These are phyloP conservation scores for Anagrus nilaparvatae DNA, from an alignment of 1,140 invertebrate species.

Conservation along the genomic window DNA sequence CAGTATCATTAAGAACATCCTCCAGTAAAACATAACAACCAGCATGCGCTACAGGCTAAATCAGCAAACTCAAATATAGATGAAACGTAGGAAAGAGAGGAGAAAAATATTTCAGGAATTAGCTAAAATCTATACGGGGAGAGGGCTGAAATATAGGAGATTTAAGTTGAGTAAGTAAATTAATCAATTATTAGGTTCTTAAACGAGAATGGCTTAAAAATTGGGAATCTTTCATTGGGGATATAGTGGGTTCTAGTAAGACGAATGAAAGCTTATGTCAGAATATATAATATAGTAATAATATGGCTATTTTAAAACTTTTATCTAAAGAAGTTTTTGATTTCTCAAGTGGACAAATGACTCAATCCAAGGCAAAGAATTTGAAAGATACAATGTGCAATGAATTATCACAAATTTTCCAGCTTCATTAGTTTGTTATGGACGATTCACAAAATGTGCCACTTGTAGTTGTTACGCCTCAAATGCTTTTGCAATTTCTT, in stretches of 20 bases:
- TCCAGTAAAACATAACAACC: too few species aligned
- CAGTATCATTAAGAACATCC: too few species aligned
- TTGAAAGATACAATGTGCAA: slow-evolving; percentile 98
- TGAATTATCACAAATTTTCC: slow-evolving; percentile 96
- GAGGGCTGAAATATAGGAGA: too few species aligned
- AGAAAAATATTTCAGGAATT: too few species aligned
- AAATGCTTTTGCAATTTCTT: slow-evolving; percentile 93
- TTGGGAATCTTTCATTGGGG: slow-evolving; percentile 97
- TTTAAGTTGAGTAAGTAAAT: too few species aligned
- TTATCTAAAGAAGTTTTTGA: too few species aligned
- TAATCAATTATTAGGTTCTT: slow-evolving; percentile 73
- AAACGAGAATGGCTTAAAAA: slow-evolving; percentile 99
- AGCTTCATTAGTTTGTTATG: slow-evolving; percentile 94
- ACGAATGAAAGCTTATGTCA: slow-evolving; percentile 97
- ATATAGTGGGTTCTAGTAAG: slow-evolving; percentile 97
- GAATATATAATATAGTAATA: too few species aligned
- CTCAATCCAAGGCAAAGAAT: slow-evolving; percentile 98
- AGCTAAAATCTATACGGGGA: too few species aligned
- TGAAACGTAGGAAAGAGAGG: too few species aligned
- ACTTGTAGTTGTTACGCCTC: slow-evolving; percentile 85
- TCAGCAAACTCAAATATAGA: too few species aligned
- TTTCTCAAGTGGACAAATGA: slow-evolving; percentile 93
- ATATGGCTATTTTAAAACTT: slow-evolving; percentile 98
- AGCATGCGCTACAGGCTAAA: too few species aligned
- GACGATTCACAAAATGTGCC: slow-evolving; percentile 95